These are phyloP conservation scores for human (Homo sapiens) DNA, from an alignment of 2,113 vertebrate genomes.

Conservation along the genomic window GRCh38 chr3:3658001-3658500, in stretches of 20 bases:
- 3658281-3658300: conserved; percentile 56
- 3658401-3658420: conserved; percentile 39
- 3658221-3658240: conserved; percentile 58
- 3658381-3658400: conserved; percentile 63
- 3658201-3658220: conserved; percentile 67
- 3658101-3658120: conserved; percentile 63
- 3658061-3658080: conserved; percentile 46
- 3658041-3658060: background rate
- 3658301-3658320: conserved; percentile 28
- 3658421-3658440: conserved; percentile 45
- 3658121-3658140: conserved; percentile 28
- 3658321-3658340: conserved; percentile 50
- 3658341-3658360: conserved; percentile 71
- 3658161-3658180: conserved; percentile 70
- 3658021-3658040: conserved; percentile 26
- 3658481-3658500: background rate
- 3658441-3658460: conserved; percentile 14
- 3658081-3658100: conserved; percentile 45
- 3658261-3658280: conserved; percentile 73
- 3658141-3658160: conserved; percentile 70
- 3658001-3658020: conserved; percentile 25
- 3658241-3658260: conserved; percentile 69
- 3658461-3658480: background rate
- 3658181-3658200: conserved; percentile 80
- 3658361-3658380: conserved; percentile 5